Evolutionary conservation across 2,797 vertebrate species (phyloP), one percentile per base, ranked within the genome.

Genomic region (Oophaga sylvatica): DNA sequence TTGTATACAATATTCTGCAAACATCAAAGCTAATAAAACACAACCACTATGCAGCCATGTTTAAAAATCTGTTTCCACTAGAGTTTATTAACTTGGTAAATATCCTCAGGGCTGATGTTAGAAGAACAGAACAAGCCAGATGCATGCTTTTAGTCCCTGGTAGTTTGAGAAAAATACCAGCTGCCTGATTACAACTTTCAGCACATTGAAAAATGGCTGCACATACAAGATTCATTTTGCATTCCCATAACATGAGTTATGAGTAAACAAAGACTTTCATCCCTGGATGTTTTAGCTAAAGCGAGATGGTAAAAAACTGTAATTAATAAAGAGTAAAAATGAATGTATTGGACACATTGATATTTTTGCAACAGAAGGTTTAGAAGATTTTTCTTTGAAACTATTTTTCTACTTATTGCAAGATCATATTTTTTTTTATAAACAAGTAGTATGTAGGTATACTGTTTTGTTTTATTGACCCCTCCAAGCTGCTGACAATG

Each of bases 61-160:
- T 86, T 70, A 59, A 70, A 68, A 86, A 86, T 45, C 77, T 86
- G 77, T 86, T 71, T 79, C 13, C 85, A 60, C 78, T 59, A 71
- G 78, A 68, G 85, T 62, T 57, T 87, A 71, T 87, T 81, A 80
- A 81, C 53, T 45, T 80, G n/a, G 85, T 81, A 81, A 87, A 87
- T 59, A 80, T 81, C 78, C 85, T 62, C 20, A 73, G 85, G 85
- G 85, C 85, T 73, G 35, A 80, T 81, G 84, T 86, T 59, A 31
- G 31, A 77, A 79, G 17, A 79, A 79, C 84, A 67, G 84, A 78
- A 68, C 41, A 57, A 68, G 84, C 60, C 84, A 70, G 53, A 70
- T 80, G 77, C 85, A 71, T 35, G 76, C 31, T 59, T 59, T 60
- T 35, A 80, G 65, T 80, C 65, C 85, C 65, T 70, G 65, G 78